These are phyloP conservation scores for Brachionus calyciflorus DNA, from an alignment of 1,140 invertebrate genomes.

Conservation along the genomic window DNA sequence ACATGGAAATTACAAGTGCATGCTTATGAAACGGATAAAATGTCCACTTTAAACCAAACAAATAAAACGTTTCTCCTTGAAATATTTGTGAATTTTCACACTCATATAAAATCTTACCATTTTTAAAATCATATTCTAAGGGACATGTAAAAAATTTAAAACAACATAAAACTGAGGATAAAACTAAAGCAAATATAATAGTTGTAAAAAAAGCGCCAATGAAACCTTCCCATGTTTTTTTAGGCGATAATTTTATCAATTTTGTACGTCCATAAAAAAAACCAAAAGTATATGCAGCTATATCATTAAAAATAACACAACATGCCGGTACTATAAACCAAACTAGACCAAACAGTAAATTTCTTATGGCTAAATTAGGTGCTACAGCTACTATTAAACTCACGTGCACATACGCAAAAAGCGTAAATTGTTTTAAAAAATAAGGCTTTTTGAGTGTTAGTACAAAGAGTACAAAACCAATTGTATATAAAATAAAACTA, in stretches of 20 bases:
- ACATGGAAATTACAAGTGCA: slow-evolving; percentile 79
- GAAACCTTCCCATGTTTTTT: slow-evolving; percentile 95
- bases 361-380: slow-evolving; percentile 95
- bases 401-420: slow-evolving; percentile 96
- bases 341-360: slow-evolving; percentile 90
- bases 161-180: slow-evolving; percentile 81
- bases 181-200: slow-evolving; percentile 70
- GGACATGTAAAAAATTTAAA: slow-evolving; percentile 91
- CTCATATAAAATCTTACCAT: slow-evolving; percentile 52
- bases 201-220: slow-evolving; percentile 93
- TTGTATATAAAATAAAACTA: slow-evolving; percentile 90
- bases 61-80: background rate
- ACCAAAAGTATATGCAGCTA: slow-evolving; percentile 98
- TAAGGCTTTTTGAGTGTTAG: slow-evolving; percentile 91
- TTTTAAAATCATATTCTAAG: slow-evolving; percentile 77
- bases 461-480: slow-evolving; percentile 97
- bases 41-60: background rate
- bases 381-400: slow-evolving; percentile 91
- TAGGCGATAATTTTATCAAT: slow-evolving; percentile 94
- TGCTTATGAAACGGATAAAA: slow-evolving; percentile 86
- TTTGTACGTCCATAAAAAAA: slow-evolving; percentile 99
- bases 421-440: slow-evolving; percentile 95
- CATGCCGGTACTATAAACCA: slow-evolving; percentile 87
- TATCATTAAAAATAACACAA: slow-evolving; percentile 98
- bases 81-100: background rate